Conservation (phyloP, 2,888 invertebrate species). For the Diaperis boleti region DNA sequence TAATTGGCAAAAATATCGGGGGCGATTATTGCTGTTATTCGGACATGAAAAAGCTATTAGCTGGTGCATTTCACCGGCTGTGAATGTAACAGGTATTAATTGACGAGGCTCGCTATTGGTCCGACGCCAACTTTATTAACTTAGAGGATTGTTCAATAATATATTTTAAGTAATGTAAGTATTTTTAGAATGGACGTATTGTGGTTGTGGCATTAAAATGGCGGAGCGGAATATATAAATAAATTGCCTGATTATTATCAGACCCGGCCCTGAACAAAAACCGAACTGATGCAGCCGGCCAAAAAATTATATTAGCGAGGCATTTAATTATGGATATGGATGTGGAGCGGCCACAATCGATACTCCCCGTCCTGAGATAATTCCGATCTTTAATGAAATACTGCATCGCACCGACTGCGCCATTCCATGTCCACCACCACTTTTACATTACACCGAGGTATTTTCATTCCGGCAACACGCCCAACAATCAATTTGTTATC, state of each 20-base stretch:
- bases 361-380: neutral
- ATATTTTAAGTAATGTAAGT: conserved; percentile 11
- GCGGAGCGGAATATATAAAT: conserved; percentile 8
- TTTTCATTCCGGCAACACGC: conserved; percentile 2
- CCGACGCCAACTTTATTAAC: conserved; percentile 7
- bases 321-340: neutral
- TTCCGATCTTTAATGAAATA: neutral
- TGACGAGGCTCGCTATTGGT: conserved; percentile 26
- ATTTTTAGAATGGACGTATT: conserved; percentile 17
- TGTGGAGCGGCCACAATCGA: neutral
- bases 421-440: neutral
- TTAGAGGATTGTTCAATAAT: conserved; percentile 5
- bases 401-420: neutral
- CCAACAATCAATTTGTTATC: conserved; percentile 38
- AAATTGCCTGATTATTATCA: conserved; percentile 16
- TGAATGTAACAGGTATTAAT: conserved; percentile 32
- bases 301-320: neutral
- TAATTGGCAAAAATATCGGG: conserved; percentile 19
- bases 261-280: conserved; percentile 4
- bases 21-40: conserved; percentile 28
- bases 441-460: neutral
- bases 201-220: conserved; percentile 16
- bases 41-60: conserved; percentile 39
- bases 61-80: conserved; percentile 20
- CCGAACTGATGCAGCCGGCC: neutral